These are phyloP conservation scores for Polydrusus pterygomalis DNA, from an alignment of 2,888 invertebrate species.

Conservation along the genomic window DNA sequence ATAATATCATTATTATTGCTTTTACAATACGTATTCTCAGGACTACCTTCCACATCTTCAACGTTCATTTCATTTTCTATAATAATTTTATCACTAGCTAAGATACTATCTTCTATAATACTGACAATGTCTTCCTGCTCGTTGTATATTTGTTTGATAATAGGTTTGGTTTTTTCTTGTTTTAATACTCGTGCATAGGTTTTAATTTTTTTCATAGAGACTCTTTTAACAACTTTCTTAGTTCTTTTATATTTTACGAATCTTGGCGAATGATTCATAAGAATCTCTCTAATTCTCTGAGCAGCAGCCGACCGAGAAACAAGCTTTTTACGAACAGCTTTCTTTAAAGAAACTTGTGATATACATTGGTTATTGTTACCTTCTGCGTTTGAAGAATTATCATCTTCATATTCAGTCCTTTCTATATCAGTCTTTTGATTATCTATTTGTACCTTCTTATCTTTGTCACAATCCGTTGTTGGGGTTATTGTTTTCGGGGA, in stretches of 20 bases:
- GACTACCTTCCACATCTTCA: not conserved
- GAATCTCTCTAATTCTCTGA: too few relatives aligned
- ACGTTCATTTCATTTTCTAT: not conserved
- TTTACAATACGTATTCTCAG: constrained; percentile 4
- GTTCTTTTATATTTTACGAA: too few relatives aligned
- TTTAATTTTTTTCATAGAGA: too few relatives aligned
- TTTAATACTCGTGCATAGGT: not conserved
- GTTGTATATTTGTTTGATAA: not conserved
- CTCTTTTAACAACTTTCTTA: too few relatives aligned
- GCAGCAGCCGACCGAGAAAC: too few relatives aligned
- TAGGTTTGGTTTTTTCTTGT: not conserved
- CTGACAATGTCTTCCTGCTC: constrained; percentile 5
- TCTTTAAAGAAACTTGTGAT: constrained; percentile 16
- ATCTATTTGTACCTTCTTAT: constrained; percentile 41
- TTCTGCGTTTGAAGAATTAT: constrained; percentile 12
- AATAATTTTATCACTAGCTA: constrained; percentile 19
- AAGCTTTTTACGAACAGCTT: not conserved
- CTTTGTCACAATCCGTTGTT: constrained; percentile 50
- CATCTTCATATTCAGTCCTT: constrained; percentile 51
- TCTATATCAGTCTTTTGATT: constrained; percentile 58
- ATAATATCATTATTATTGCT: constrained; percentile 26
- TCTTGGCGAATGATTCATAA: too few relatives aligned
- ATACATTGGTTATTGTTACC: constrained; percentile 15
- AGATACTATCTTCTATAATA: constrained; percentile 31
- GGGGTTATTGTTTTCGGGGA: constrained; percentile 32